Base-by-base conservation (phyloP, 2,888 invertebrate genomes). In the Scrobipalpa atriplicella region DNA sequence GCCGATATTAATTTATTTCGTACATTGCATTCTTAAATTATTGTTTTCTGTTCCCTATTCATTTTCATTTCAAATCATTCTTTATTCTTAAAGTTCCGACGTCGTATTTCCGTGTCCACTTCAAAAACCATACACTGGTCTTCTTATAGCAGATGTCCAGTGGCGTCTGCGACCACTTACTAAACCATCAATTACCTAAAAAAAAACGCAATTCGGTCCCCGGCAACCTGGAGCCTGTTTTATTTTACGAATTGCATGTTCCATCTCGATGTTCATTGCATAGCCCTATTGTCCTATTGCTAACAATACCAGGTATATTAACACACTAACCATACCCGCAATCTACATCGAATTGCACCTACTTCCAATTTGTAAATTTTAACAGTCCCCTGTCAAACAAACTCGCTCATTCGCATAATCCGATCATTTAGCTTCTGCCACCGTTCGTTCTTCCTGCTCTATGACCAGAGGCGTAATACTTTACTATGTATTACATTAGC, bases 321-420 rank as follows among this genome's bases (percentile, higher is more conserved):
- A 29, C 5, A 5, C 29, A 29, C 29, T 29, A 3, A 29, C 29
- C 2, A 2, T 29, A 2, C 29, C 2, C 2, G 29, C 29, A 29
- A 29, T 29, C 2, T 29, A 29, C 29, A 29, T 29, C 29, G 29
- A 29, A 29, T 29, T 29, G 29, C 29, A 5, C n/a, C n/a, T n/a
- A n/a, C 29, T 29, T 29, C 29, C 5, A 29, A 29, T 29, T 29
- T 29, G 29, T 29, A 29, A 29, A 29, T 52, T 78, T 78, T 76
- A 76, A 76, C 47, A 16, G n/a, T 7, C n/a, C n/a, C 78, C 78
- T 78, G 80, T 79, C 81, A 82, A 82, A 81, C 77, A 77, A 77
- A 82, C 80, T 83, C 85, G 82, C 73, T 84, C 80, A 80, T 81
- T 82, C 84, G 79, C 78, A 81, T 83, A 85, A 86, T 84, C 78